phyloP scores from a whole-genome alignment of 1,140 invertebrate genomes.

The Drosophila watanabei region DNA sequence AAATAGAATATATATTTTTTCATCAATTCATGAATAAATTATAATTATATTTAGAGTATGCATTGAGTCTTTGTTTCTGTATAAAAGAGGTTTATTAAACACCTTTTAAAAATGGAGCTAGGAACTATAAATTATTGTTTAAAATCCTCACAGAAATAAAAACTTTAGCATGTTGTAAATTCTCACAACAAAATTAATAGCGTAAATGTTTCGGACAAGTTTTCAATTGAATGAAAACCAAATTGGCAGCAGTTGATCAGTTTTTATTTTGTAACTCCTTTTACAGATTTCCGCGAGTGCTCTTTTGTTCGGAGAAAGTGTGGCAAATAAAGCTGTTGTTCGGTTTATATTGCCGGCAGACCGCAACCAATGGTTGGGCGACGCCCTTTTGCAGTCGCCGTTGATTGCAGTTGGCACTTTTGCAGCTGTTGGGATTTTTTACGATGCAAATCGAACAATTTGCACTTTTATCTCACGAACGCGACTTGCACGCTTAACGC shows the following conservation, averaged over 20 bases:
- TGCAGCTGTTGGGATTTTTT: conserved; percentile 56
- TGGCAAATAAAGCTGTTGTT: conserved; percentile 37
- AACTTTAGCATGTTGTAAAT: neutral
- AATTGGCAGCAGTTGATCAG: neutral
- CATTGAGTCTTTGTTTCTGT: neutral
- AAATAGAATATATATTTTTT: neutral
- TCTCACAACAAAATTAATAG: too few relatives aligned
- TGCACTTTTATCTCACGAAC: conserved; percentile 77
- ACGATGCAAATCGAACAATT: conserved; percentile 81
- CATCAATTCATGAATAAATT: neutral
- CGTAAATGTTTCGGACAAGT: neutral
- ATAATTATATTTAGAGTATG: too few relatives aligned
- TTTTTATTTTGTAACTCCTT: conserved; percentile 2
- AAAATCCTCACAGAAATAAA: too few relatives aligned
- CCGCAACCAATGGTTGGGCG: conserved; percentile 45
- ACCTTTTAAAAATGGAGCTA: too few relatives aligned
- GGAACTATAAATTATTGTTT: neutral
- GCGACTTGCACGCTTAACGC: conserved; percentile 72
- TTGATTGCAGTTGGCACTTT: conserved; percentile 67
- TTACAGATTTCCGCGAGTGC: neutral
- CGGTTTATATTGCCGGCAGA: conserved; percentile 36
- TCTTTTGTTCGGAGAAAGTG: conserved; percentile 7
- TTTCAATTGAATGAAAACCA: conserved; percentile 14
- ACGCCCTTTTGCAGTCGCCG: conserved; percentile 64
- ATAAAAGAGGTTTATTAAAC: neutral